Conservation (phyloP, 2,888 invertebrate species). For the Platycheirus albimanus region DNA sequence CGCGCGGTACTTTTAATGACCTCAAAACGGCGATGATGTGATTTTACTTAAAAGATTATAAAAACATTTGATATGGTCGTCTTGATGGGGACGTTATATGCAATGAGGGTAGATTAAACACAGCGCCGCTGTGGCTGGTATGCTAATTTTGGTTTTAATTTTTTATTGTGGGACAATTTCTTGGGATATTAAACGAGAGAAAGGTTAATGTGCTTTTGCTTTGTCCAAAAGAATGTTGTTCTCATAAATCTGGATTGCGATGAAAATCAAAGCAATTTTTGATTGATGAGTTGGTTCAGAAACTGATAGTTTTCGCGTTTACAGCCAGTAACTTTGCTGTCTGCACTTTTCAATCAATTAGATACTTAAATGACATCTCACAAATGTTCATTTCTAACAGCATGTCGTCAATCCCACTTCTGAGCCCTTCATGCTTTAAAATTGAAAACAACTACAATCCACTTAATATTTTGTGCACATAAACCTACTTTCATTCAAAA, state of each 20-base stretch:
- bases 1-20: conserved; percentile 69
- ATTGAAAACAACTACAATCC: too few species aligned
- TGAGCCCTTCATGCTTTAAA: too few species aligned
- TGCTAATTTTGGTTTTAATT: conserved; percentile 12
- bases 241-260: conserved; percentile 1
- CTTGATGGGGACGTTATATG: conserved; percentile 22
- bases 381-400: too few species aligned
- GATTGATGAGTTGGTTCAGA: too few species aligned
- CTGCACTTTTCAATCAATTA: too few species aligned
- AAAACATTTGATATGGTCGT: conserved; percentile 57
- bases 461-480: too few species aligned
- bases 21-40: conserved; percentile 69
- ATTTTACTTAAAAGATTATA: conserved; percentile 64
- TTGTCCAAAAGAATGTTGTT: neutral
- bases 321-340: too few species aligned
- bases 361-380: too few species aligned
- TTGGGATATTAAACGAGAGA: conserved; percentile 3
- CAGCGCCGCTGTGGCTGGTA: neutral
- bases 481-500: too few species aligned
- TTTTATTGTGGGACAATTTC: conserved; percentile 24
- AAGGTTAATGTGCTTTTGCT: conserved; percentile 16
- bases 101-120: conserved; percentile 19
- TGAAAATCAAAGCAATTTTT: too few species aligned
- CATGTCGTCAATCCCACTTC: too few species aligned
- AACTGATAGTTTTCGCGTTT: too few species aligned